A percentile compares a stretch with the other conserved stretches of the same genome.
Evolutionary conservation across 2,888 invertebrate species (phyloP).

Genomic region (Poecilobothrus nobilitatus): DNA sequence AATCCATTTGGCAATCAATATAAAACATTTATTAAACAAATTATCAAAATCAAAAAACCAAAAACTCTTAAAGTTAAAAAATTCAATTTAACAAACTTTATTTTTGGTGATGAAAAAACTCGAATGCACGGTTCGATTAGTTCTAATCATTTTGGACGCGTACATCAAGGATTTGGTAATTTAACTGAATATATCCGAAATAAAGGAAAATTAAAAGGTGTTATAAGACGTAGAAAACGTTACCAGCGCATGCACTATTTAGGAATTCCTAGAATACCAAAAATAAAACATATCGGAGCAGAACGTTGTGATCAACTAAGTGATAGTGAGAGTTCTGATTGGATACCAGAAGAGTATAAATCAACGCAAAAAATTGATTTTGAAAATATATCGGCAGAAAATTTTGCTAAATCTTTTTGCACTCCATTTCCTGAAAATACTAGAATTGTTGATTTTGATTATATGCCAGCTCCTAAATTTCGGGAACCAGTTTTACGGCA

Average conservation of each 20-base stretch:
- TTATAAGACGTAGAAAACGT: constrained; percentile 16
- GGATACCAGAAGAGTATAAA: constrained; percentile 31
- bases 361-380: not conserved
- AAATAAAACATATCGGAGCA: too few species aligned
- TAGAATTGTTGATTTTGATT: not conserved
- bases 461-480: constrained; percentile 36
- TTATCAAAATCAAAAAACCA: constrained; percentile 33
- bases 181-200: constrained; percentile 29
- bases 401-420: not conserved
- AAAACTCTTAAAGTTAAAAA: constrained; percentile 34
- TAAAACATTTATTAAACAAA: constrained; percentile 27
- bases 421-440: not conserved
- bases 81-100: constrained; percentile 38
- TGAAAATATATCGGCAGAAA: not conserved
- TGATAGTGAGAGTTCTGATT: constrained; percentile 28
- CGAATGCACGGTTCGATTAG: not conserved
- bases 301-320: not conserved
- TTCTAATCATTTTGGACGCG: not conserved
- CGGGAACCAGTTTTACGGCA: constrained; percentile 35
- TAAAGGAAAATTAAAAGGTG: constrained; percentile 17
- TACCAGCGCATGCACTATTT: constrained; percentile 22
- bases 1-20: constrained; percentile 35
- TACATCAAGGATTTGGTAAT: not conserved
- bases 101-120: constrained; percentile 25
- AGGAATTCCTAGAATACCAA: constrained; percentile 20